Evolutionary conservation across 2,113 vertebrate species (phyloP).

Genomic region (Collichthys lucidus): DNA sequence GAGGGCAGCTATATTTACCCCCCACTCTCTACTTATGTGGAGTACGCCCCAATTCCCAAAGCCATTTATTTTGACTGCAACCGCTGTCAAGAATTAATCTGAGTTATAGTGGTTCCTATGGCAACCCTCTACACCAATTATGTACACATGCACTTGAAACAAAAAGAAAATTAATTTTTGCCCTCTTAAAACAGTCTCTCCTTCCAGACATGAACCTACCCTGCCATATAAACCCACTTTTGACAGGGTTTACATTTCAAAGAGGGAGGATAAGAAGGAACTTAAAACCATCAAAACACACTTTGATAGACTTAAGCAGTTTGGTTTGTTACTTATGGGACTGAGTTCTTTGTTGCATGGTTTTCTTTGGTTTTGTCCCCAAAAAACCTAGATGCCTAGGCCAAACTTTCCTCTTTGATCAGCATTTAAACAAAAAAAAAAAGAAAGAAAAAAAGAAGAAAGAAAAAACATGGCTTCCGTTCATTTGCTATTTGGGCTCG

Average conservation of each 20-base stretch:
- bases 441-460: neutral
- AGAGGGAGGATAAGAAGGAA: constrained; percentile 36
- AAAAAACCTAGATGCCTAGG: constrained; percentile 32
- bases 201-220: constrained; percentile 43
- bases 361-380: constrained; percentile 59
- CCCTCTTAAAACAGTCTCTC: constrained; percentile 34
- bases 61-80: constrained; percentile 83
- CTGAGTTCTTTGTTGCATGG: constrained; percentile 14
- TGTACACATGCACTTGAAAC: constrained; percentile 67
- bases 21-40: constrained; percentile 74
- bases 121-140: constrained; percentile 79
- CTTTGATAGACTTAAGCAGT: constrained; percentile 51
- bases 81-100: constrained; percentile 79
- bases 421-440: neutral
- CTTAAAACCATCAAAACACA: constrained; percentile 46
- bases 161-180: constrained; percentile 30
- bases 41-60: constrained; percentile 83
- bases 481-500: constrained; percentile 26
- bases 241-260: constrained; percentile 64
- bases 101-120: constrained; percentile 77
- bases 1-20: constrained; percentile 79
- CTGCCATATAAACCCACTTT: constrained; percentile 20
- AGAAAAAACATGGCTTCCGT: neutral
- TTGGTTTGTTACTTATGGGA: constrained; percentile 48
- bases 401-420: constrained; percentile 56